Percentiles rank a stretch among this genome's conserved stretches.
phyloP scores from a whole-genome alignment of 2,113 vertebrate species.

The Struthio camelus region DNA sequence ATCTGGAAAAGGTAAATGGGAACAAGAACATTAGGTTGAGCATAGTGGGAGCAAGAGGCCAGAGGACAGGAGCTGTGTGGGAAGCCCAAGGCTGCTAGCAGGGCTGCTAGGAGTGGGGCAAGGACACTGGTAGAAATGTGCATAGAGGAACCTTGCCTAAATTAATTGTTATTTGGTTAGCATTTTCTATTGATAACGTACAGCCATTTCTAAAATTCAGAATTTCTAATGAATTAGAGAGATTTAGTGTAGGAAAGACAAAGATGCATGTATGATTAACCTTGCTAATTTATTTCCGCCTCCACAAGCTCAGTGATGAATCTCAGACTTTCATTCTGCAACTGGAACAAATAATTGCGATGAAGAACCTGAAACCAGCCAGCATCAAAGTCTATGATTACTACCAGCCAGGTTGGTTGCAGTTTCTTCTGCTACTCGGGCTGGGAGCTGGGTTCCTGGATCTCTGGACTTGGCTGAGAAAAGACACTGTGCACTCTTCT shows the following conservation, averaged over 20 bases:
- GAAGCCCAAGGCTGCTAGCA: not conserved
- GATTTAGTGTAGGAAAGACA: not conserved
- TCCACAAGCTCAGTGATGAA: slow-evolving; percentile 52
- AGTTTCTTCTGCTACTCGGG: not conserved
- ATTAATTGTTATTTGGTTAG: not conserved
- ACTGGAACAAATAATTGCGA: slow-evolving; percentile 69
- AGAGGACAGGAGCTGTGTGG: not conserved
- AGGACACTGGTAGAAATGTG: not conserved
- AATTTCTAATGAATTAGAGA: not conserved
- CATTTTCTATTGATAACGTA: not conserved
- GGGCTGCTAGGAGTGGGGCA: not conserved
- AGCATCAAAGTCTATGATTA: slow-evolving; percentile 86
- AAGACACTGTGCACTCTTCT: not conserved
- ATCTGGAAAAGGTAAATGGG: slow-evolving; percentile 72
- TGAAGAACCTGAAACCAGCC: slow-evolving; percentile 83
- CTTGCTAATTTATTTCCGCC: not conserved
- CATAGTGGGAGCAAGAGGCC: not conserved
- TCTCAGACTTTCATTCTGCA: slow-evolving; percentile 70
- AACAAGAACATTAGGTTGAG: not conserved
- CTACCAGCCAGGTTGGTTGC: slow-evolving; percentile 83
- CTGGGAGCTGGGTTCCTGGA: not conserved
- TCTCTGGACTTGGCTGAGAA: not conserved
- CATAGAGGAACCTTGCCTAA: not conserved
- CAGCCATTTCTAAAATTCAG: not conserved
- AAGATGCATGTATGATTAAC: not conserved